Percentiles rank a stretch among this genome's conserved stretches.
Evolutionary conservation across 2,888 invertebrate species (phyloP).

Genomic region (Amblyjoppa fuscipennis): DNA sequence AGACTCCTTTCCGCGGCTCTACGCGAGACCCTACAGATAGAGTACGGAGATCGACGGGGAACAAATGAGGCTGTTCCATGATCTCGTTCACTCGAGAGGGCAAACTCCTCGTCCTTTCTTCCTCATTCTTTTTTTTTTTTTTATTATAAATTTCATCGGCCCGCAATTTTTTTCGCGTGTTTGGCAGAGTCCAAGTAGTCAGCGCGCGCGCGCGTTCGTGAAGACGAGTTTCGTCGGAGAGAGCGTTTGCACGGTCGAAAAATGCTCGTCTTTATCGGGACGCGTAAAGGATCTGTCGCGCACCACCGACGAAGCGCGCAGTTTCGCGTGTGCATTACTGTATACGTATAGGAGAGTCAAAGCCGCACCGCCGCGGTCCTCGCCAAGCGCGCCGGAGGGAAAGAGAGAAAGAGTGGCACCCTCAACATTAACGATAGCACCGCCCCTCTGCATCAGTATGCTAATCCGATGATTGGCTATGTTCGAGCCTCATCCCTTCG

Average conservation of each 20-base stretch:
- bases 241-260: constrained; percentile 42
- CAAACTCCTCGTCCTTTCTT: constrained; percentile 6
- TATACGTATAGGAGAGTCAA: constrained; percentile 54
- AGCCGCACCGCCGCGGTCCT: constrained; percentile 60
- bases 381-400: constrained; percentile 65
- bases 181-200: constrained; percentile 47
- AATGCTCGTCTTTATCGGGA: constrained; percentile 57
- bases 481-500: constrained; percentile 80
- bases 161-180: constrained; percentile 62
- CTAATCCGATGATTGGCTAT: constrained; percentile 85
- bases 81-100: constrained; percentile 40
- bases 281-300: constrained; percentile 50
- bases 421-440: constrained; percentile 83
- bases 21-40: constrained; percentile 4
- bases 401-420: constrained; percentile 78
- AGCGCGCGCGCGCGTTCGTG: not conserved
- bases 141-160: constrained; percentile 12
- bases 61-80: not conserved
- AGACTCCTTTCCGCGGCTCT: constrained; percentile 17
- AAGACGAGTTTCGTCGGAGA: constrained; percentile 18
- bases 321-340: not conserved
- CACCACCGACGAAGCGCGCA: constrained; percentile 53
- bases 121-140: constrained; percentile 10
- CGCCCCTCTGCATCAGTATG: constrained; percentile 85
- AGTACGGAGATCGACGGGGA: constrained; percentile 23